These are phyloP conservation scores for Leptinotarsa rubiginosa DNA, from an alignment of 2,888 invertebrate species.

Conservation along the genomic window DNA sequence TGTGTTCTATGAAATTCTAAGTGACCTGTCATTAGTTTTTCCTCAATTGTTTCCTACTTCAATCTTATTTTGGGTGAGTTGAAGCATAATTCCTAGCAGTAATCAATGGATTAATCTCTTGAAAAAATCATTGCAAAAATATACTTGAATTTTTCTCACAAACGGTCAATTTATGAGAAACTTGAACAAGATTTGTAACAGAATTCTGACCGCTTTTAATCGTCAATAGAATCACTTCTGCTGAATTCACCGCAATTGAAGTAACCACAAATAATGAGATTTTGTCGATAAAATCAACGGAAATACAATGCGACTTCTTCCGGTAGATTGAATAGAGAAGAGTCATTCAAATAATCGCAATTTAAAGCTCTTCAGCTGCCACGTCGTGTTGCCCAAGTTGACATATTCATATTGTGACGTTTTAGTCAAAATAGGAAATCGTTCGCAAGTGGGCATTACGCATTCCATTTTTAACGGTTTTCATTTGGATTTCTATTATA, in stretches of 20 bases:
- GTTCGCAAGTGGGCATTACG: constrained; percentile 47
- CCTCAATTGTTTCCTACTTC: too few relatives aligned
- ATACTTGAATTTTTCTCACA: neutral
- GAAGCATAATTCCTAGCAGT: too few relatives aligned
- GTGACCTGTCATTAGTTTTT: too few relatives aligned
- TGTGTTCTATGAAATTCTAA: too few relatives aligned
- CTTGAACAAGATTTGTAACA: neutral
- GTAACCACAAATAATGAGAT: constrained; percentile 42
- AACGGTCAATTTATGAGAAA: constrained; percentile 16
- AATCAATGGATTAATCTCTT: neutral
- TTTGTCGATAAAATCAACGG: constrained; percentile 48
- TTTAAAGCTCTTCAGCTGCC: constrained; percentile 42
- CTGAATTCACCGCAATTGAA: constrained; percentile 8
- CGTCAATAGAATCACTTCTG: constrained; percentile 13
- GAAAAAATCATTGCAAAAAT: neutral
- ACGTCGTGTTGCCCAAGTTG: constrained; percentile 46
- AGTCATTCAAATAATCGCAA: constrained; percentile 45
- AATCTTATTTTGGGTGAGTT: too few relatives aligned
- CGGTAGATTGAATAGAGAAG: constrained; percentile 46
- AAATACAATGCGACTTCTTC: constrained; percentile 46
- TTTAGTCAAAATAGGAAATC: constrained; percentile 57
- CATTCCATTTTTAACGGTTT: constrained; percentile 46
- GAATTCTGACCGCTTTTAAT: constrained; percentile 8
- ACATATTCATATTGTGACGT: constrained; percentile 58
- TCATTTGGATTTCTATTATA: constrained; percentile 41